Conservation (phyloP, 1,140 invertebrate genomes). For the Amphibalanus amphitrite region DNA sequence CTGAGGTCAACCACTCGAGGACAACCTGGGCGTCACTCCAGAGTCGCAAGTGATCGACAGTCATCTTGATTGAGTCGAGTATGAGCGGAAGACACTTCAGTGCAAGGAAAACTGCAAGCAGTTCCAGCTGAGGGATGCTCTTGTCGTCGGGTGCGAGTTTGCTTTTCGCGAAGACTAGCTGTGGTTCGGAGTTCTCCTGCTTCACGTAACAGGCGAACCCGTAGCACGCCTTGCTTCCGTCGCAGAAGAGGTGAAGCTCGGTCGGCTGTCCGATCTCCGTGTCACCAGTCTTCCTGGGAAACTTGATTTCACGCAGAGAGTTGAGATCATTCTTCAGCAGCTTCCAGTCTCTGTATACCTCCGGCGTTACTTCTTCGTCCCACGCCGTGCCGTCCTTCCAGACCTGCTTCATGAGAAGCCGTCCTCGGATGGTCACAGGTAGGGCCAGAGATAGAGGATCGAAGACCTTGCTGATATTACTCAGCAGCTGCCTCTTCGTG, state of each 20-base stretch:
- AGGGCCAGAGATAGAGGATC: background rate
- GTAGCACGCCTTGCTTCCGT: background rate
- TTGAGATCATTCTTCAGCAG: background rate
- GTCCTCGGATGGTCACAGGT: background rate
- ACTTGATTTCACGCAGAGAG: background rate
- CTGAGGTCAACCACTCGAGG: background rate
- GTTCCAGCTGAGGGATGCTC: background rate
- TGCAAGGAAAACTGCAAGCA: background rate
- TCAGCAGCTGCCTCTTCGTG: background rate
- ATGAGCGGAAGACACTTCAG: background rate
- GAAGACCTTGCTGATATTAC: background rate
- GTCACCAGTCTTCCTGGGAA: background rate
- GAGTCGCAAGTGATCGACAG: background rate
- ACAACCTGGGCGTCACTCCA: background rate
- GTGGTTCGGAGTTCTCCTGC: background rate
- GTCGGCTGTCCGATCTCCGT: background rate
- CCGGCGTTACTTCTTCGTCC: background rate
- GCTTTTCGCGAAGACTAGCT: background rate
- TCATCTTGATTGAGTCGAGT: background rate
- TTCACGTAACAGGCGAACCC: background rate
- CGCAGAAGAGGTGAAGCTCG: background rate
- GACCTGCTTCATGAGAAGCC: background rate
- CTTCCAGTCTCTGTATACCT: background rate
- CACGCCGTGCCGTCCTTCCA: background rate
- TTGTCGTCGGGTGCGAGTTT: background rate